phyloP scores from a whole-genome alignment of 2,113 vertebrate species.

The Aplodontia rufa region DNA sequence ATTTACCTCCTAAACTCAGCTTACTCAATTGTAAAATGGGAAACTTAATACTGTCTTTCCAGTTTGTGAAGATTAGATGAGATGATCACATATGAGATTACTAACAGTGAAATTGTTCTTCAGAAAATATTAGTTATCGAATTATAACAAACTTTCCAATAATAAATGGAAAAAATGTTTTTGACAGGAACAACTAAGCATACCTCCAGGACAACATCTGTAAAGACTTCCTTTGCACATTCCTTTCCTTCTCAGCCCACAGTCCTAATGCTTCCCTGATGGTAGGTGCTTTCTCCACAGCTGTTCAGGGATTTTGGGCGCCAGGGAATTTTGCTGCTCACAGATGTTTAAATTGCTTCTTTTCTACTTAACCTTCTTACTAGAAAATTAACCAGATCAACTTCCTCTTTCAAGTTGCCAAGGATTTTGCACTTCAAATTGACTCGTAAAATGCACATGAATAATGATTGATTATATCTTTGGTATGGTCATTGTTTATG shows the following conservation, averaged over 20 bases:
- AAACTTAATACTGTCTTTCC: neutral
- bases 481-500: constrained; percentile 43
- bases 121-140: neutral
- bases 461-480: constrained; percentile 46
- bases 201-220: neutral
- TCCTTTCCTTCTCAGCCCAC: constrained; percentile 4
- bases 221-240: neutral
- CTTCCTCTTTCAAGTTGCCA: constrained; percentile 78
- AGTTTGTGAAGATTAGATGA: neutral
- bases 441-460: constrained; percentile 54
- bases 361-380: constrained; percentile 77
- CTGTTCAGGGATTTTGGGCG: constrained; percentile 74
- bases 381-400: constrained; percentile 80
- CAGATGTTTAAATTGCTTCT: constrained; percentile 78
- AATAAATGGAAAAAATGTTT: neutral
- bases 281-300: constrained; percentile 66
- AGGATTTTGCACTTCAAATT: constrained; percentile 68
- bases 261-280: neutral
- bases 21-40: neutral
- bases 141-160: neutral
- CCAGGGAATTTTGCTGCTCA: constrained; percentile 65
- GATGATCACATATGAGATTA: neutral
- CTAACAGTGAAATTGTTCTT: neutral
- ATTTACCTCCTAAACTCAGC: neutral
- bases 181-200: neutral